Base-by-base conservation (phyloP, 2,797 vertebrate genomes). In the Borostomias antarcticus region DNA sequence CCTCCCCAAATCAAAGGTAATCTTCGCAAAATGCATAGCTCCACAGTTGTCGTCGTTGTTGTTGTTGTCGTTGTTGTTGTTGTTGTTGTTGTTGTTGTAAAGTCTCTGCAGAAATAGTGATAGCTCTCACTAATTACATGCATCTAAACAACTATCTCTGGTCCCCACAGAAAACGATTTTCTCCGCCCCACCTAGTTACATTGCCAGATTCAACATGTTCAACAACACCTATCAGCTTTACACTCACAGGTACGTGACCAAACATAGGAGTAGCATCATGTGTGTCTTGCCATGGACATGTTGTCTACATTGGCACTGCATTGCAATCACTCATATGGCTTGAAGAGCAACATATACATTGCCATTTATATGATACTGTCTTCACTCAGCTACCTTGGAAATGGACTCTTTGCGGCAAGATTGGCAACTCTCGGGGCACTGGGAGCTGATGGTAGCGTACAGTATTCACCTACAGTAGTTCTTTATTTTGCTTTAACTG, bases 161-260 rank as follows among this genome's bases (percentile, higher is more conserved):
- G 28, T 56, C n/a, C 90, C 80, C 64, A 78, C 90, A 99, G 98
- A 95, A 93, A 93, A 99, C 97, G 0, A 70, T 98, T 76, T 81
- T 92, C 76, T 90, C 93, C 75, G 94, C 95, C 57, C 96, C 96
- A 53, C 9, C 25, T 5, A 90, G 77, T 83, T 97, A 97, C 88
- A 92, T 97, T 69, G 93, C 95, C 75, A 93, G 84, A 19, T 94
- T 99, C 86, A 92, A 96, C 89, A 94, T 99, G 90, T 99, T 98
- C 87, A 95, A 98, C 85, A 87, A 87, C 62, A 96, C 94, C 17
- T 98, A 95, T 75, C 92, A 95, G 37, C 92, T 99, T 67, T 99
- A 99, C 85, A 97, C 96, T 26, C 96, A 97, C 89, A 99, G 98
- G 98, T 99, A 82, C 92, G 86, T 40, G 37, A 58, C 25, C 54